A percentile compares a stretch with the other conserved stretches of the same genome.
Evolutionary conservation across 2,113 vertebrate species (phyloP).

Genomic region (Phylloscopus whistleri): DNA sequence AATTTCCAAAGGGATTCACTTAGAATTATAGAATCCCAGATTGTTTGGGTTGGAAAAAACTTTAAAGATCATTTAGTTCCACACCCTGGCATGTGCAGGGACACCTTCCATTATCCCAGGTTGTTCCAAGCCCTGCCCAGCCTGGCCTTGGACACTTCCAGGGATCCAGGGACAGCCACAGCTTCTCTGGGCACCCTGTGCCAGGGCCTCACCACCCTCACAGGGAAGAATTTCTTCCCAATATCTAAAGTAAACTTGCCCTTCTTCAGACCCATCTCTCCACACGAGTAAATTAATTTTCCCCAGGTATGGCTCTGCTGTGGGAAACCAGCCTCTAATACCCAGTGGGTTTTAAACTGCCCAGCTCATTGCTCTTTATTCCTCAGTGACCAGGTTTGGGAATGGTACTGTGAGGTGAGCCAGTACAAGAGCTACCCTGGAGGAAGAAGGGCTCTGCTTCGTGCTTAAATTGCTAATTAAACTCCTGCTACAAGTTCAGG

Average conservation of each 20-base stretch:
- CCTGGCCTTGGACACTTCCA: background rate
- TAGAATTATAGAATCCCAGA: background rate
- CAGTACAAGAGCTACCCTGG: background rate
- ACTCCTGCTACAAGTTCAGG: background rate
- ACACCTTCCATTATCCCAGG: background rate
- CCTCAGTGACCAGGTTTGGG: background rate
- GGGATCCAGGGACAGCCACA: background rate
- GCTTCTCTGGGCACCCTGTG: background rate
- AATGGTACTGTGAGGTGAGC: background rate
- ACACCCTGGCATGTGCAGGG: fast-evolving
- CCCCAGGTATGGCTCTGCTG: background rate
- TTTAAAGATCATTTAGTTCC: background rate
- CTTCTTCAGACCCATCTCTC: fast-evolving
- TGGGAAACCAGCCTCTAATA: background rate
- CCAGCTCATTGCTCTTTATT: background rate
- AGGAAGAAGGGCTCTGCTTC: background rate
- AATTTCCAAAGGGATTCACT: background rate
- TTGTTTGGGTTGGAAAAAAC: background rate
- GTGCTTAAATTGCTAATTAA: background rate
- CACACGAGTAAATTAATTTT: background rate
- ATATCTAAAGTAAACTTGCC: background rate
- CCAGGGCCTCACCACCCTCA: background rate
- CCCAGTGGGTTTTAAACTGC: background rate
- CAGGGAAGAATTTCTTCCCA: background rate
- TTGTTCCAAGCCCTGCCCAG: fast-evolving